Evolutionary conservation across 2,888 invertebrate genomes (phyloP).

Genomic region (Pollenia amentaria): DNA sequence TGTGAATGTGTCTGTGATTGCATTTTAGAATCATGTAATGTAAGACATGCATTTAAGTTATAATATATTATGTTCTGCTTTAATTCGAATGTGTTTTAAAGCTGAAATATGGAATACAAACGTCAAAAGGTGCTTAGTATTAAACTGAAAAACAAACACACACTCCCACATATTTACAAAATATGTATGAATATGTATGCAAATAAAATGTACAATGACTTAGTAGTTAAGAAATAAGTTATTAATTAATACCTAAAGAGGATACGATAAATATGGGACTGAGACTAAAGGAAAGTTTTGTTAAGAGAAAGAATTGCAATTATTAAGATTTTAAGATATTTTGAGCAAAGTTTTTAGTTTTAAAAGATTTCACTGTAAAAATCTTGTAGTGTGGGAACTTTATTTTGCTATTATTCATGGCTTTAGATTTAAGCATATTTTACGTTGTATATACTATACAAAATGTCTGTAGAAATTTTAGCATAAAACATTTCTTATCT

Average conservation of each 20-base stretch:
- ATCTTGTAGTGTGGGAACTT: not conserved
- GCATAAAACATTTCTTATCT: too few relatives aligned
- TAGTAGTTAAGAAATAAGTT: not conserved
- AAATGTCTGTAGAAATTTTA: too few relatives aligned
- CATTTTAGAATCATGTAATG: not conserved
- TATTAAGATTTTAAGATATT: too few relatives aligned
- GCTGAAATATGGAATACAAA: constrained; percentile 45
- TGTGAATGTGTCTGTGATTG: constrained; percentile 31
- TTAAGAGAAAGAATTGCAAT: too few relatives aligned
- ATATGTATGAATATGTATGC: not conserved
- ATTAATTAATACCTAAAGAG: too few relatives aligned
- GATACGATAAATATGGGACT: too few relatives aligned
- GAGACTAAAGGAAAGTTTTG: too few relatives aligned
- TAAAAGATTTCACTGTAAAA: not conserved
- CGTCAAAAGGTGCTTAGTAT: constrained; percentile 48
- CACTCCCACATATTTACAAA: too few relatives aligned
- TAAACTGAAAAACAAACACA: not conserved
- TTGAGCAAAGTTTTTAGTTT: too few relatives aligned
- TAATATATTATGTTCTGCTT: constrained; percentile 26
- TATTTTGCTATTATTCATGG: not conserved
- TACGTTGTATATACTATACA: too few relatives aligned
- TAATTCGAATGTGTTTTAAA: constrained; percentile 60
- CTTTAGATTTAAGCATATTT: not conserved
- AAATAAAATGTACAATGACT: not conserved
- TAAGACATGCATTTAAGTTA: constrained; percentile 8